A percentile compares a stretch with the other conserved stretches of the same genome.
These are phyloP conservation scores for Rhopalosiphum maidis DNA, from an alignment of 1,140 invertebrate genomes.

Conservation along the genomic window DNA sequence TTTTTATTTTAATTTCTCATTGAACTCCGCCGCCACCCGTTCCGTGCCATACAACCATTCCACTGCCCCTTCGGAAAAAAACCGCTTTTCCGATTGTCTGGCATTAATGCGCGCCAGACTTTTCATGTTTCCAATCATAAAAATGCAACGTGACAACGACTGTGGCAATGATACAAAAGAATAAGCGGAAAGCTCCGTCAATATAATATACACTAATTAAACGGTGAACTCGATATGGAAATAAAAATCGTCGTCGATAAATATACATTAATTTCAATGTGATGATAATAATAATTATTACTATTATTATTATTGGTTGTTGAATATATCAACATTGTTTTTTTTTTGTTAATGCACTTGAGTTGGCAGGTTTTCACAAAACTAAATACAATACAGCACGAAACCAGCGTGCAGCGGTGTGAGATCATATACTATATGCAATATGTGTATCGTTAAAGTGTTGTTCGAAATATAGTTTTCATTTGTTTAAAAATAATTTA, in stretches of 20 bases:
- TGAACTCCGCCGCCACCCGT: background rate
- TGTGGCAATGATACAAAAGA: conserved; percentile 2
- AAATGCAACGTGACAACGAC: background rate
- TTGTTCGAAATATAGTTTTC: background rate
- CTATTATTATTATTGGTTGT: background rate
- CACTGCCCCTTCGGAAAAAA: background rate
- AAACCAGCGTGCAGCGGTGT: background rate
- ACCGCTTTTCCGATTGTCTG: background rate
- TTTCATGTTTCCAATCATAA: conserved; percentile 27
- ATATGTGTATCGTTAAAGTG: background rate
- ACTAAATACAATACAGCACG: background rate
- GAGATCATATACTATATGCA: background rate
- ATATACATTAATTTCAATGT: background rate
- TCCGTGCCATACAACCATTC: too few species aligned
- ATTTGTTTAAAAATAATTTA: conserved; percentile 20
- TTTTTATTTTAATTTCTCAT: conserved; percentile 46
- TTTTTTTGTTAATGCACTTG: conserved; percentile 7
- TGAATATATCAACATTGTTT: background rate
- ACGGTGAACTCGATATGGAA: background rate
- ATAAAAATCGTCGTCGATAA: background rate
- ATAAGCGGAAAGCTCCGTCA: background rate
- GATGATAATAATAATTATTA: background rate
- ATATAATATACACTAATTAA: conserved; percentile 18
- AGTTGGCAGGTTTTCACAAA: conserved; percentile 3
- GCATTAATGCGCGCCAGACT: background rate